Percentiles rank a stretch among this genome's conserved stretches.
Conservation (phyloP, 2,113 vertebrate species). For the Formicarius rufipectus region DNA sequence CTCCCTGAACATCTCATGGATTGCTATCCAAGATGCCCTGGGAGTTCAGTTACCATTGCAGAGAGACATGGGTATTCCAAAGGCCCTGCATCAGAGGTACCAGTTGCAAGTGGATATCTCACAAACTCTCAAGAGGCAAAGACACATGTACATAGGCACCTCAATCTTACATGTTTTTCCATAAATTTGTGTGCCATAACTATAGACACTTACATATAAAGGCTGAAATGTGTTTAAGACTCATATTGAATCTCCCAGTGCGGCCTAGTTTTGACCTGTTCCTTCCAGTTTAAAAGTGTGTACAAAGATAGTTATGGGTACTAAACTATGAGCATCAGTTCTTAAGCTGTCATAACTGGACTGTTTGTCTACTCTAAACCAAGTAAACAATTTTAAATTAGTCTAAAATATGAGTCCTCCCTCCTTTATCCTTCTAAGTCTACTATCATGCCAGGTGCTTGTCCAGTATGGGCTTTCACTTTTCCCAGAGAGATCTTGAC, state of each 20-base stretch:
- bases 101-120: neutral
- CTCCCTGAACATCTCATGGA: neutral
- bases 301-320: neutral
- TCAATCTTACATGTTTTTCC: neutral
- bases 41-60: neutral
- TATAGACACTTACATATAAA: neutral
- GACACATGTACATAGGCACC: neutral
- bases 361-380: neutral
- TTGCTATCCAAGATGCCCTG: accelerated
- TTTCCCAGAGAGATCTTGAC: neutral
- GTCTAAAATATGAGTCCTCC: neutral
- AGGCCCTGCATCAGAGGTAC: neutral
- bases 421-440: neutral
- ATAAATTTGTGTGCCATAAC: neutral
- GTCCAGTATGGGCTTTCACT: neutral
- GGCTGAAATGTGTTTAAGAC: neutral
- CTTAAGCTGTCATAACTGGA: neutral
- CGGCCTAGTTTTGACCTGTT: neutral
- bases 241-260: neutral
- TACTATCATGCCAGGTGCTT: accelerated
- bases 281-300: neutral
- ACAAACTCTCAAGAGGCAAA: neutral
- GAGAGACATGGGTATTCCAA: neutral
- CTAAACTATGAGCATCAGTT: neutral
- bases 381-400: neutral